Evolutionary conservation across 2,797 vertebrate genomes (phyloP).

Genomic region (Neopelma chrysocephalum): DNA sequence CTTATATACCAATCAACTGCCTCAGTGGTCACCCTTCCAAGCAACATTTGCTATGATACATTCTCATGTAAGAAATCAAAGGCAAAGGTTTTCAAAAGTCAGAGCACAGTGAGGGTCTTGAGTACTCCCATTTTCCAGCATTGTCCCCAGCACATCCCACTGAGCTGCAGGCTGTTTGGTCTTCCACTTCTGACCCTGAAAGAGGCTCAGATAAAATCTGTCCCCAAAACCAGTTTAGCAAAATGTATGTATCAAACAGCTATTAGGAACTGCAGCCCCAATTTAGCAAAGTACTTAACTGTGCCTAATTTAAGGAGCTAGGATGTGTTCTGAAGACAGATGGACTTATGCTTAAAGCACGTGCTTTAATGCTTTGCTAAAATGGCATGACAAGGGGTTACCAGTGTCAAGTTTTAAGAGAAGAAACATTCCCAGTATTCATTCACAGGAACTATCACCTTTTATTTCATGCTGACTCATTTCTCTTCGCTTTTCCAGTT

Average conservation of each 20-base stretch:
- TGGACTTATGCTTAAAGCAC: not conserved
- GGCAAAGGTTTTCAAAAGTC: not conserved
- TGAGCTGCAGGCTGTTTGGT: not conserved
- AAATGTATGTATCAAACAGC: not conserved
- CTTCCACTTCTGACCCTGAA: not conserved
- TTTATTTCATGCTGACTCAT: slow-evolving; percentile 96
- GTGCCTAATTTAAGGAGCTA: not conserved
- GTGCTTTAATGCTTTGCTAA: slow-evolving; percentile 29
- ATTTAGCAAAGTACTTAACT: slow-evolving; percentile 15
- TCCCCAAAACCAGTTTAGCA: not conserved
- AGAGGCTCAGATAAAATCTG: not conserved
- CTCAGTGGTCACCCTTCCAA: not conserved
- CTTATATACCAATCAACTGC: not conserved
- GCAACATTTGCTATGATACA: not conserved
- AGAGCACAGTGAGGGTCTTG: not conserved
- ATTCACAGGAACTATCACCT: slow-evolving; percentile 76
- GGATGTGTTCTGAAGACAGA: not conserved
- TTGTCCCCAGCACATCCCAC: not conserved
- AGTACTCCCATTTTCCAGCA: not conserved
- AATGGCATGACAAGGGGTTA: not conserved
- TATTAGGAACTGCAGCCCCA: not conserved
- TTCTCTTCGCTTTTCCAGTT: slow-evolving; percentile 94
- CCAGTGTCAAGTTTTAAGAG: slow-evolving; percentile 7
- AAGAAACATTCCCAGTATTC: slow-evolving; percentile 29
- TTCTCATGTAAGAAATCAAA: not conserved